Base-by-base conservation (phyloP, 2,888 invertebrate species). In the Serrognathus titanus region DNA sequence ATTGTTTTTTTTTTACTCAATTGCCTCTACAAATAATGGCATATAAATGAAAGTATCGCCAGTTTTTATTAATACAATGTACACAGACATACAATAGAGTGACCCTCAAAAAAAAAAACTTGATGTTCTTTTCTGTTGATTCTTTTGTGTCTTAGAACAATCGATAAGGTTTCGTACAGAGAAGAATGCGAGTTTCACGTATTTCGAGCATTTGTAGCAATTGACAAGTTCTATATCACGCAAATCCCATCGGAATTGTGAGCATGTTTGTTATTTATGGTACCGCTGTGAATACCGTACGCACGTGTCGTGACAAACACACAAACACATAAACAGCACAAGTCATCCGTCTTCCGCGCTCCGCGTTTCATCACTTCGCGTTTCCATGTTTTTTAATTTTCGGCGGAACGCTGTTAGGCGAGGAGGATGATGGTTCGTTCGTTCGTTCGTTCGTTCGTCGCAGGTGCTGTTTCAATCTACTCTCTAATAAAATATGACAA, bases 171-270 rank as follows among this genome's bases (percentile, higher is more conserved):
- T 53, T 53, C 46, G 50, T 45, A 50, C 46, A 43, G 38, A 12
- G 20, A 11, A 41, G 43, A 41, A 51, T 40, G 41, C 51, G 31
- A 31, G 12, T 31, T 20, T 52, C 62, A 48, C 57, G 58, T 63
- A 59, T 63, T 59, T 54, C 51, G 57, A 66, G 62, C 63, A 65
- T 68, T 65, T 66, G 66, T 70, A 68, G 62, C 71, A 74, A 74
- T 75, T 73, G 75, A 73, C 75, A 73, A 70, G 73, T 72, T 68
- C 72, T 74, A 73, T 71, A 74, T 73, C 73, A 74, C 70, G 70
- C 65, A 63, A 72, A 70, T 73, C 73, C 71, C 72, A 39, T 53
- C 54, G 70, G 73, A 68, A 71, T 71, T 70, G 70, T 70, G 66
- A 45, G 66, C 69, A 69, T 66, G 67, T 63, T 63, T 60, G 70